Base-by-base conservation (phyloP, 2,888 invertebrate species). In the Elegia similella region DNA sequence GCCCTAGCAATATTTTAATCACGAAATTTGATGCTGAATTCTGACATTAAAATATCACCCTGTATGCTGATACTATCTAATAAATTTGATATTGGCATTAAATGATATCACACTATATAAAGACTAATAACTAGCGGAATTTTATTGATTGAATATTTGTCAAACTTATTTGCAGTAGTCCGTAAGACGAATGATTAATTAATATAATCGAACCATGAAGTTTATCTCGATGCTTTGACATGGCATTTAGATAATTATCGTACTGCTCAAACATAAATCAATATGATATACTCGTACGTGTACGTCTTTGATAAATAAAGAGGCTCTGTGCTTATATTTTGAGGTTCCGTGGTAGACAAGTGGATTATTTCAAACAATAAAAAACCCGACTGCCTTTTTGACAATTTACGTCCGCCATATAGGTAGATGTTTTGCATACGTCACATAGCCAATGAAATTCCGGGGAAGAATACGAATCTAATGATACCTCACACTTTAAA, bases 111-210 rank as follows among this genome's bases (percentile, higher is more conserved):
- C 38, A 38, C n/a, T n/a, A 38, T 10, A 17, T 17, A 44, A 17
- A 17, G 23, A 23, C n/a, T 23, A n/a, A n/a, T n/a, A 46, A 46
- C 23, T 23, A 12, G 46, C 46, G 23, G 6, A n/a, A 46, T 46
- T 43, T 46, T 46, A 12, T 23, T 46, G 46, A 46, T 46, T 46
- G 12, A 46, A 46, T 6, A 46, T 16, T 23, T 46, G 46, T 23
- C 46, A 46, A 29, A 12, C 5, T 23, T 46, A 46, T 23, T 12
- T 6, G 23, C 23, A 46, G 23, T 46, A 38, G 38, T n/a, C 34
- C 10, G 38, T 38, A 38, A 2, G 3, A n/a, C 12, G 38, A 38
- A 38, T 38, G 38, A 38, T 38, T 38, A 38, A 38, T 38, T 38
- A 10, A 8, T 34, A 5, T 38, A 6, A 38, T 12, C n/a, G 34